These are phyloP conservation scores for Solen grandis DNA, from an alignment of 1,140 invertebrate species.

Conservation along the genomic window DNA sequence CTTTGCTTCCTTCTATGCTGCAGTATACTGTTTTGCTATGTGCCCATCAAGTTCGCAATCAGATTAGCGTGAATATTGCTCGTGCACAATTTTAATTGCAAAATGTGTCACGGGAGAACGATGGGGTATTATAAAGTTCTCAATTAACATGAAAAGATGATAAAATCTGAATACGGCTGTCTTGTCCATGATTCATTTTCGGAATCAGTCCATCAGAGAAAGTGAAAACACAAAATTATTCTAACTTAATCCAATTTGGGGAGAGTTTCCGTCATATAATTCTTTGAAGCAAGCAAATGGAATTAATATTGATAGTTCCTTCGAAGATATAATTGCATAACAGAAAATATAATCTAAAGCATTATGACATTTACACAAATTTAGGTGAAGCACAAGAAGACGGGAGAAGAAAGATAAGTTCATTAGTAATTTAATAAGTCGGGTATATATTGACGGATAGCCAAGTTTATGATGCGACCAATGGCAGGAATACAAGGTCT, in stretches of 20 bases:
- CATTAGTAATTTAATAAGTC: conserved; percentile 13
- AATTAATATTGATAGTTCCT: conserved; percentile 57
- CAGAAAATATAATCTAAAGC: conserved; percentile 56
- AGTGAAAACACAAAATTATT: conserved; percentile 58
- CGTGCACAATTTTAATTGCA: conserved; percentile 55
- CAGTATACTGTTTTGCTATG: background rate
- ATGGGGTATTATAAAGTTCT: conserved; percentile 49
- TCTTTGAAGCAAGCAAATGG: conserved; percentile 56
- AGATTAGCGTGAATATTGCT: conserved; percentile 39
- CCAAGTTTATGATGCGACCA: too few relatives aligned
- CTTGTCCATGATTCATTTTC: conserved; percentile 53
- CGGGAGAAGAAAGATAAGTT: conserved; percentile 22
- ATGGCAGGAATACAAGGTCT: too few relatives aligned
- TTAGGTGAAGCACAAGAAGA: conserved; percentile 23
- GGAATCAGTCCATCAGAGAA: conserved; percentile 50
- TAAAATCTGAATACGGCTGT: conserved; percentile 57
- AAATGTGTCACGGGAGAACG: conserved; percentile 32
- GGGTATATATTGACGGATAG: too few relatives aligned
- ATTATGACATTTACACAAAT: conserved; percentile 52
- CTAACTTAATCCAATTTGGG: conserved; percentile 53
- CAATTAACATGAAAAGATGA: conserved; percentile 58
- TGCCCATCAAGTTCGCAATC: conserved; percentile 12
- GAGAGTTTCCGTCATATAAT: conserved; percentile 41
- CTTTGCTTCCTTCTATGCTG: background rate
- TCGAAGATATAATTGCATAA: conserved; percentile 46